Conservation (phyloP, 2,113 vertebrate species). For the Myotis brandtii region DNA sequence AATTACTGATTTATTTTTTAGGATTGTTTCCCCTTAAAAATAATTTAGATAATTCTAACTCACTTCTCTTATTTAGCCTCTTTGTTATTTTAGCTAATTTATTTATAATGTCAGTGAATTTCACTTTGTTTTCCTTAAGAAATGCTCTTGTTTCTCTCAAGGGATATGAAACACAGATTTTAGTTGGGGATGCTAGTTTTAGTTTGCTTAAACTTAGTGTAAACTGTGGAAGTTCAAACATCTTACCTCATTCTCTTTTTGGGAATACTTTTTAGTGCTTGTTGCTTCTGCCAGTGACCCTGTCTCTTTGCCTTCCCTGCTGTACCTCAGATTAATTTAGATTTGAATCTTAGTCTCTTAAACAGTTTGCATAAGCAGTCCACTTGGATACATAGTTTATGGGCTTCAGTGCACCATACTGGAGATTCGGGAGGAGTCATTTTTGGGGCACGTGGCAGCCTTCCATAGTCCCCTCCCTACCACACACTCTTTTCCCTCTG, state of each 20-base stretch:
- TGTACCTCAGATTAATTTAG: not conserved
- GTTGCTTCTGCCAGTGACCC: not conserved
- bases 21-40: not conserved
- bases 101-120: not conserved
- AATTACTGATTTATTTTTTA: not conserved
- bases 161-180: not conserved
- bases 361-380: not conserved
- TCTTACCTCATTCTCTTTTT: not conserved
- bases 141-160: not conserved
- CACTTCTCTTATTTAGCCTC: not conserved
- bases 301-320: not conserved
- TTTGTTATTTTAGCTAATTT: conserved; percentile 23
- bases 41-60: not conserved
- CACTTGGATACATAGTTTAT: not conserved
- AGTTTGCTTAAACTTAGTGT: not conserved
- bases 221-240: not conserved
- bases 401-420: not conserved
- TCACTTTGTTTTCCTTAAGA: not conserved
- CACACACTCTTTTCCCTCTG: not conserved
- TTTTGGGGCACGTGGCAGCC: no score
- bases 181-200: not conserved
- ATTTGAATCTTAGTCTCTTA: not conserved
- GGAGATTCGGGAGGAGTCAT: not conserved
- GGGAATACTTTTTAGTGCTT: not conserved
- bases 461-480: fast-evolving